Percentiles rank a stretch among this genome's conserved stretches.
These are phyloP conservation scores for Botia almorhae DNA, from an alignment of 2,797 vertebrate species.

Conservation along the genomic window DNA sequence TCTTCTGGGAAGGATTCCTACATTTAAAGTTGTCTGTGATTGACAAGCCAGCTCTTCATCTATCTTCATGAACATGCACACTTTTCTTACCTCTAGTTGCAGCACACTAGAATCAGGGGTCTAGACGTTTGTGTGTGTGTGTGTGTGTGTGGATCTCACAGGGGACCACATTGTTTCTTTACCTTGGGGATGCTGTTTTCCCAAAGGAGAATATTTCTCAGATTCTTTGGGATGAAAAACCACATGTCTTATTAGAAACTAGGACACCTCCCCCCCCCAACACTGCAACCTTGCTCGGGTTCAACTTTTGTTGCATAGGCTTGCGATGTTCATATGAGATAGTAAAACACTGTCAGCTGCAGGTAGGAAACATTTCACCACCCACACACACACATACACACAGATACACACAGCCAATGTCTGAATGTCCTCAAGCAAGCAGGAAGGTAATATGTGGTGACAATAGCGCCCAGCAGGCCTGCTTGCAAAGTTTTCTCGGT, in stretches of 20 bases:
- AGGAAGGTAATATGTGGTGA: conserved; percentile 46
- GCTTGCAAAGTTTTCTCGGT: conserved; percentile 29
- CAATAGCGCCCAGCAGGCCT: conserved; percentile 46
- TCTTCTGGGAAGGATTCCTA: conserved; percentile 18
- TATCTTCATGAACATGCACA: conserved; percentile 38
- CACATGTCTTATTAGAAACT: conserved; percentile 72
- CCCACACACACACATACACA: conserved; percentile 20
- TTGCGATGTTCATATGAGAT: conserved; percentile 34
- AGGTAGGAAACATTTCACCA: conserved; percentile 44
- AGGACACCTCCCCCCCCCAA: conserved; percentile 69
- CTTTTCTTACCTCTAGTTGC: conserved; percentile 29
- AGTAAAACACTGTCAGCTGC: conserved; percentile 47
- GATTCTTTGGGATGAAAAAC: conserved; percentile 73
- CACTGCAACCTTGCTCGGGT: conserved; percentile 54
- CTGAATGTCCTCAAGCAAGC: conserved; percentile 44
- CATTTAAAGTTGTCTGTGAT: conserved; percentile 29
- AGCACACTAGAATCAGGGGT: conserved; percentile 15
- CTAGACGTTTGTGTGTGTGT: conserved; percentile 22
- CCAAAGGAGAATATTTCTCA: conserved; percentile 67
- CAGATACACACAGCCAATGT: not conserved
- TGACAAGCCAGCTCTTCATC: conserved; percentile 31
- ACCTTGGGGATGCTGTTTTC: conserved; percentile 63
- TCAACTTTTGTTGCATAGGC: conserved; percentile 44
- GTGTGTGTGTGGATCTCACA: conserved; percentile 56
- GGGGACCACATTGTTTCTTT: conserved; percentile 62